phyloP scores from a whole-genome alignment of 2,888 invertebrate species.

The Orthonevra nobilis region DNA sequence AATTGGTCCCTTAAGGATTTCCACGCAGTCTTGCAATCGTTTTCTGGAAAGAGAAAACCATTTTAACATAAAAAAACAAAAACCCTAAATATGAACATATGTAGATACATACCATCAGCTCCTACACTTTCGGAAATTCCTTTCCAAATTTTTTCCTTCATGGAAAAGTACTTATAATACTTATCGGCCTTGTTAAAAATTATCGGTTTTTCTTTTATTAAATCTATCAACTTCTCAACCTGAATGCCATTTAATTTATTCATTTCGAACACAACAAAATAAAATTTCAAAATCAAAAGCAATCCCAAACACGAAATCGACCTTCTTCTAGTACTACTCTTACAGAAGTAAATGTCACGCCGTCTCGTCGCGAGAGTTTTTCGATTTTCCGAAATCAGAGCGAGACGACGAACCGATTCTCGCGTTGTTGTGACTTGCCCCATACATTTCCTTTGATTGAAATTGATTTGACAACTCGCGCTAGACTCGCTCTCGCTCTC shows the following conservation, averaged over 20 bases:
- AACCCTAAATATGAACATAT: background rate
- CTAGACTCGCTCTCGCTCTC: no score
- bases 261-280: no score
- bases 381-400: background rate
- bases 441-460: background rate
- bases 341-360: no score
- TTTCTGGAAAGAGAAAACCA: background rate
- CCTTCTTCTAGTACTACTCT: no score
- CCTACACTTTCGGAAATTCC: no score
- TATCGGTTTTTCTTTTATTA: no score
- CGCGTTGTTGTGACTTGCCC: background rate
- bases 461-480: no score
- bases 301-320: no score
- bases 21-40: constrained; percentile 19
- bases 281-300: no score
- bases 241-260: constrained; percentile 2
- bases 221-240: no score
- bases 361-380: background rate
- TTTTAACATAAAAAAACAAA: background rate
- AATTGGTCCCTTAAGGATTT: no score
- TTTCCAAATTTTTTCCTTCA: no score
- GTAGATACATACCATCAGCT: constrained; percentile 5
- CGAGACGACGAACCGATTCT: background rate
- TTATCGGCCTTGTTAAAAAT: constrained; percentile 1
- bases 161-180: background rate